Conservation (phyloP, 2,888 invertebrate species). For the Panopea generosa region DNA sequence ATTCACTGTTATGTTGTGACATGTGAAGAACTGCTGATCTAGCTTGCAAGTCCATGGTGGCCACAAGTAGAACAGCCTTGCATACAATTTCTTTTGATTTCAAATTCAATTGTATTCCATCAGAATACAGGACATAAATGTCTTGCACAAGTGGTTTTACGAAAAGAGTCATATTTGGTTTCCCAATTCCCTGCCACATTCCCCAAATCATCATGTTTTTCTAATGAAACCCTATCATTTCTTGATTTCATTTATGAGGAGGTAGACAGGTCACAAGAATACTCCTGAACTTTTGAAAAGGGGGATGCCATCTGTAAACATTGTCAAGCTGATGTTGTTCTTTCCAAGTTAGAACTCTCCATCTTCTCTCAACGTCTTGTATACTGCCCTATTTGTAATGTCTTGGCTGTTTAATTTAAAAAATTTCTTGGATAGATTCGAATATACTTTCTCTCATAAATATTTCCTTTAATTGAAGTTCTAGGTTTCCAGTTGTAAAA, state of each 20-base stretch:
- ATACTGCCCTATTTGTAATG: slow-evolving; percentile 29
- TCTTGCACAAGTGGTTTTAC: slow-evolving; percentile 47
- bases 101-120: slow-evolving; percentile 15
- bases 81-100: slow-evolving; percentile 12
- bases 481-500: slow-evolving; percentile 25
- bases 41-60: too few species aligned
- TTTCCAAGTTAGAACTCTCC: slow-evolving; percentile 30
- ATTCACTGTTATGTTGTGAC: slow-evolving; percentile 56
- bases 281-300: slow-evolving; percentile 49
- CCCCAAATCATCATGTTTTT: slow-evolving; percentile 50
- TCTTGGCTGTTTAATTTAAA: too few species aligned
- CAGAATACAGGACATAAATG: slow-evolving; percentile 18
- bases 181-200: slow-evolving; percentile 42
- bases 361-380: slow-evolving; percentile 28
- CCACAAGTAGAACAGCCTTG: too few species aligned
- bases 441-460: slow-evolving; percentile 22
- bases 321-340: slow-evolving; percentile 17
- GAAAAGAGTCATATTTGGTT: slow-evolving; percentile 54
- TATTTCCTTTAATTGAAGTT: slow-evolving; percentile 28
- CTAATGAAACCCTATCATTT: slow-evolving; percentile 25
- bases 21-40: slow-evolving; percentile 48
- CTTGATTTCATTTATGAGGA: slow-evolving; percentile 49
- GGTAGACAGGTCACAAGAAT: slow-evolving; percentile 46
- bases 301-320: slow-evolving; percentile 52
- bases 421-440: slow-evolving; percentile 17